Percentiles rank a stretch among this genome's conserved stretches.
Conservation (phyloP, 2,113 vertebrate species). For the Tauraco erythrolophus region DNA sequence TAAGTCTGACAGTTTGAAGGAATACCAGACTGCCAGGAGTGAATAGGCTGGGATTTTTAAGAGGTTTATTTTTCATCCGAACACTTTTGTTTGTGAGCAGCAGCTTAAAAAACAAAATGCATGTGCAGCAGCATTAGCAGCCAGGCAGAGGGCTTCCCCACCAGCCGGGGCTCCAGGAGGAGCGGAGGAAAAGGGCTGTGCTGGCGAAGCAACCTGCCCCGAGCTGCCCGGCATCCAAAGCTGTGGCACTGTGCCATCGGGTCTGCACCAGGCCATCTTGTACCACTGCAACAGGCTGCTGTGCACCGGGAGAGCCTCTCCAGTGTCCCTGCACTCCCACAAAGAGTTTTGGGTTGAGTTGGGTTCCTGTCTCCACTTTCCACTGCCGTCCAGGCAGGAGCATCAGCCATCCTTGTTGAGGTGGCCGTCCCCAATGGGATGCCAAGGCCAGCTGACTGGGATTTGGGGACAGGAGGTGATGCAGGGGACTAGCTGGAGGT, state of each 20-base stretch:
- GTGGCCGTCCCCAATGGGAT: rapidly evolving
- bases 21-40: constrained; percentile 78
- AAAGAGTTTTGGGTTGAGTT: neutral
- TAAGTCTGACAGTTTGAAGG: constrained; percentile 82
- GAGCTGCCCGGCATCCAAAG: neutral
- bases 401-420: neutral
- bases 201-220: neutral
- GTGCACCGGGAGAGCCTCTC: neutral
- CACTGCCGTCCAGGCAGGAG: rapidly evolving
- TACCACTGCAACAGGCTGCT: neutral
- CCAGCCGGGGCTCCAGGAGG: constrained; percentile 19
- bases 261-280: neutral
- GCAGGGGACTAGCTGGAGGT: neutral
- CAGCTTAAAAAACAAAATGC: constrained; percentile 55
- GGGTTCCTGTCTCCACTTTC: neutral
- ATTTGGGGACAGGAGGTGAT: neutral
- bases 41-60: constrained; percentile 79
- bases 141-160: constrained; percentile 69
- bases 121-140: constrained; percentile 64
- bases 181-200: constrained; percentile 20
- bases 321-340: neutral
- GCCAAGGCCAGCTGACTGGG: neutral
- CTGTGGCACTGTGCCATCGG: neutral
- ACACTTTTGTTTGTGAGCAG: constrained; percentile 75
- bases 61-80: constrained; percentile 81